These are phyloP conservation scores for Ibidorhyncha struthersii DNA, from an alignment of 2,113 vertebrate species.

Conservation along the genomic window DNA sequence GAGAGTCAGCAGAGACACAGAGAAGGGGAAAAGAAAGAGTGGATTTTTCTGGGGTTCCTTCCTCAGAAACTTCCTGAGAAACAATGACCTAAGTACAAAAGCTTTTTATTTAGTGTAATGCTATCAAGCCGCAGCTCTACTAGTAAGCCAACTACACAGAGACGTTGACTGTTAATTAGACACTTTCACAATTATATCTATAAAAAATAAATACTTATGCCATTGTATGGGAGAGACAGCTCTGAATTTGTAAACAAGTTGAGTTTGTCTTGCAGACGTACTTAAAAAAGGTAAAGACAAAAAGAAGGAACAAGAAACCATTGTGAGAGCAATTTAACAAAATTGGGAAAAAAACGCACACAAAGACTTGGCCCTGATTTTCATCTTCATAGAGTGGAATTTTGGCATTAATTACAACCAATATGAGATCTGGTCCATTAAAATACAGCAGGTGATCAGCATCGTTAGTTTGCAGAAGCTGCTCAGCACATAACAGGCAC, in stretches of 20 bases:
- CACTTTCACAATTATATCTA: not conserved
- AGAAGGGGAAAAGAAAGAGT: not conserved
- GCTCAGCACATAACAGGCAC: not conserved
- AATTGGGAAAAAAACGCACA: rapidly evolving
- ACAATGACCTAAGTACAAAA: not conserved
- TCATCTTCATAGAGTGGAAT: not conserved
- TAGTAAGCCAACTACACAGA: not conserved
- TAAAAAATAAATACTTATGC: not conserved
- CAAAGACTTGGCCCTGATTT: not conserved
- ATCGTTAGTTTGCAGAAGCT: not conserved
- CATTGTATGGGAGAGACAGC: not conserved
- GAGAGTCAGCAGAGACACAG: not conserved
- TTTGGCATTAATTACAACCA: not conserved
- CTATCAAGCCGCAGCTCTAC: not conserved
- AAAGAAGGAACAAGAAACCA: not conserved
- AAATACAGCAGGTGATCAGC: not conserved
- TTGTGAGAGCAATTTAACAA: not conserved
- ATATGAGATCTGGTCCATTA: not conserved
- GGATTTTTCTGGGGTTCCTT: not conserved
- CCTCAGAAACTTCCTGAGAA: not conserved
- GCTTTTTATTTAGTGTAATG: not conserved
- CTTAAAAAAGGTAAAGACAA: not conserved
- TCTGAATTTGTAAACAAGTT: not conserved
- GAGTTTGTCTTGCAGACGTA: not conserved
- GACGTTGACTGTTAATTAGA: not conserved